phyloP scores from a whole-genome alignment of 2,113 vertebrate species.

The Syngnathoides biaculeatus region DNA sequence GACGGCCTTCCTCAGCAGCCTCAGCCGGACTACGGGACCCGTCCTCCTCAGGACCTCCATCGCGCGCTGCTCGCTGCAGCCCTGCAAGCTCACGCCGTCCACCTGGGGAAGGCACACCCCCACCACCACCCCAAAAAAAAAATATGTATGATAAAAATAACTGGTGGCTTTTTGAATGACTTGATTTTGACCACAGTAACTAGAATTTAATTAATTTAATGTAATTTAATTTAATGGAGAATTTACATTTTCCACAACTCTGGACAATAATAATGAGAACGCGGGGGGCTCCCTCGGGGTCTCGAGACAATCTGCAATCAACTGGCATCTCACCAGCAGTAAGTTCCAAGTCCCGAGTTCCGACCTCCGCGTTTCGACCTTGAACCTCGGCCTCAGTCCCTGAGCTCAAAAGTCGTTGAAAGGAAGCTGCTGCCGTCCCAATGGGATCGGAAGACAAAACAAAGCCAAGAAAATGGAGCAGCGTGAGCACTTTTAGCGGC shows the following conservation, averaged over 20 bases:
- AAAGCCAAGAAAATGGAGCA: background rate
- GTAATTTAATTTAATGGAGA: too few species aligned
- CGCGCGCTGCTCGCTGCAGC: constrained; percentile 88
- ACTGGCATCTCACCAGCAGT: background rate
- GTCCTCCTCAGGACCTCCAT: constrained; percentile 85
- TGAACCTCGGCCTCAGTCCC: background rate
- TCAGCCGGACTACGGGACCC: constrained; percentile 79
- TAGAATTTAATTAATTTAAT: too few species aligned
- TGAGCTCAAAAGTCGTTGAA: background rate
- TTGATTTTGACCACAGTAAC: too few species aligned
- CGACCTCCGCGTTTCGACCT: background rate
- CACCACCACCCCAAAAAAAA: background rate
- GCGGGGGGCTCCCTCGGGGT: background rate
- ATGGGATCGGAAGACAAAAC: background rate
- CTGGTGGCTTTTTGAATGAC: too few species aligned
- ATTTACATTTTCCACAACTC: too few species aligned
- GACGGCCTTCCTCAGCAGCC: constrained; percentile 72
- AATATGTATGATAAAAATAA: too few species aligned
- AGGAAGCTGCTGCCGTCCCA: background rate
- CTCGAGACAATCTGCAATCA: background rate
- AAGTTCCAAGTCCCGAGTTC: background rate
- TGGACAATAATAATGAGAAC: background rate
- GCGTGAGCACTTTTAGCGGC: background rate
- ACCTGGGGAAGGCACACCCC: constrained; percentile 69
- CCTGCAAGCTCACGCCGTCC: constrained; percentile 87